Base-by-base conservation (phyloP, 2,113 vertebrate species). In the Oenanthe oenanthe region DNA sequence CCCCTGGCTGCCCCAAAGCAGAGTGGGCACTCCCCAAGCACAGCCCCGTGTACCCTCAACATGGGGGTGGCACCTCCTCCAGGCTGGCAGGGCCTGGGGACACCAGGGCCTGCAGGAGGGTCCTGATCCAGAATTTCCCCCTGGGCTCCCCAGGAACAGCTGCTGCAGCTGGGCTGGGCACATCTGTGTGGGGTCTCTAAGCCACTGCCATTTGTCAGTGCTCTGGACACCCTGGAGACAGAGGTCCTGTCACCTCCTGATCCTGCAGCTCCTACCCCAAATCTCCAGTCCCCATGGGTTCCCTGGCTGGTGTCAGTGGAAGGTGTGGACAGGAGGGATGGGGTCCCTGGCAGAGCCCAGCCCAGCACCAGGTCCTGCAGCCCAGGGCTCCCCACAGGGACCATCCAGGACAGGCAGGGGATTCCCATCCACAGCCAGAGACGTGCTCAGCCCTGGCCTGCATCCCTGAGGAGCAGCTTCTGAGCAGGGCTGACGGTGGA, bases 71-170 rank as follows among this genome's bases (percentile, higher is more conserved):
- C 68, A 48, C 13, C 65, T 77, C 13, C 65, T 77, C 13, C 65
- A 22, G 53, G n/a, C 57, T 21, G 11, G 31, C 68, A 57, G 8
- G 0, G 54, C 54, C 60, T 73, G 1, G 15, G 74, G 26, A 53
- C 1, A 62, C 0, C 0, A 29, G 47, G 18, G 5, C 4, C 45
- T 8, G 2, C 3, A 4, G 10, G 32, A 65, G 21, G 11, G 6
- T 58, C 54, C 10, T 2, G 3, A 42, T 8, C 10, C 2, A 2
- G 29, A 0, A 3, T 43, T 75, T 58, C 66, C 34, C 53, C 8
- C 12, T 1, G 1, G 51, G 10, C 13, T 43, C 12, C 40, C 43
- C 8, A 1, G 70, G 65, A 47, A 26, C 17, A 51, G 18, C 34
- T 14, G n/a, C 18, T 47, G 60, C 61, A 67, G 60, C 61, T 67